phyloP scores from a whole-genome alignment of 2,797 vertebrate species.

The Pterois miles region DNA sequence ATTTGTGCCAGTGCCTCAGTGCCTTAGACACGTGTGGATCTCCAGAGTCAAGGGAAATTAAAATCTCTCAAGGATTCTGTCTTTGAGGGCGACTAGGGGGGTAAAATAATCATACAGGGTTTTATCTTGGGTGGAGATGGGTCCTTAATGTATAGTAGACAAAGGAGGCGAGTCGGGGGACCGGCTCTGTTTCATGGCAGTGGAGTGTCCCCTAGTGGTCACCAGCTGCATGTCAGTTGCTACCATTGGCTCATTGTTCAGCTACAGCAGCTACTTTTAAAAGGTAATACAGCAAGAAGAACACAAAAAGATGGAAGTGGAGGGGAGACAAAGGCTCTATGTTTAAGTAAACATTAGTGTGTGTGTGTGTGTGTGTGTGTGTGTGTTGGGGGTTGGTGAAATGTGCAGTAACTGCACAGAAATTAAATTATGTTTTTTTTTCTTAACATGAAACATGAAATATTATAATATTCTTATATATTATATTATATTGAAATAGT shows the following conservation, averaged over 20 bases:
- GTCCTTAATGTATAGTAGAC: constrained; percentile 65
- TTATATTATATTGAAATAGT: no score
- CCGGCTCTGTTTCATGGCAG: constrained; percentile 19
- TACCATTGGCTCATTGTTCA: constrained; percentile 48
- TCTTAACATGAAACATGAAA: no score
- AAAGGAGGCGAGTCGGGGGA: constrained; percentile 45
- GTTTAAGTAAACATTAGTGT: no score
- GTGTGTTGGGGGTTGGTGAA: no score
- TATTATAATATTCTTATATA: no score
- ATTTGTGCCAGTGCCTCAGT: constrained; percentile 42
- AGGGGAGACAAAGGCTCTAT: constrained; percentile 7
- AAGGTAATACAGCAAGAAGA: constrained; percentile 26
- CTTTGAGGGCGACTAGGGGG: constrained; percentile 32
- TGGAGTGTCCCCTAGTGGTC: constrained; percentile 67
- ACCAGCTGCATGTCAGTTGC: background rate
- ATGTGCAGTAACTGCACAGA: no score
- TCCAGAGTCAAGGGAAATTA: constrained; percentile 62
- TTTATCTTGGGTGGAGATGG: constrained; percentile 49
- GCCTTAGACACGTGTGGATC: constrained; percentile 45
- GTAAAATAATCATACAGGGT: constrained; percentile 57
- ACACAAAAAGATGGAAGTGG: constrained; percentile 3
- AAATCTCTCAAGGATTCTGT: constrained; percentile 61
- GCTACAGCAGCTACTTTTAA: constrained; percentile 29
- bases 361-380: no score
- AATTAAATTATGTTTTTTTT: no score